Base-by-base conservation (phyloP, 2,113 vertebrate genomes). In the Macquaria australasica region DNA sequence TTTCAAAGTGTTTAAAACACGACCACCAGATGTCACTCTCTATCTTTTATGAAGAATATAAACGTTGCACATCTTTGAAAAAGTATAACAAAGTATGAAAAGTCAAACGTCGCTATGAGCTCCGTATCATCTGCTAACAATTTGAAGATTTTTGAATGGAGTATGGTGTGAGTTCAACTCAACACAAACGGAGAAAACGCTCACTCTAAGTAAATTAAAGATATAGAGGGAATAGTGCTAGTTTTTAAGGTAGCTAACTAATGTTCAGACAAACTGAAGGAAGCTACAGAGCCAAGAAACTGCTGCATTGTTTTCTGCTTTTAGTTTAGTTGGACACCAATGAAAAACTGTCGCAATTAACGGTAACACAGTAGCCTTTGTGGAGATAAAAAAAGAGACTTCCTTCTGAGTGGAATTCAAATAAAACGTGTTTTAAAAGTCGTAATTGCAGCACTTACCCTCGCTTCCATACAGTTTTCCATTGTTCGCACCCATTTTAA, bases 401-500 rank as follows among this genome's bases (percentile, higher is more conserved):
- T n/a, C 5, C 21, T 73, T 83, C 51, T 21, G 6, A 7, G 62
- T 1, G 12, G 43, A 50, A 41, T 31, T 78, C 4, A 70, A 16
- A 81, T 55, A 53, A 70, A 86, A 84, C 11, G 50, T 73, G 77
- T 71, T 55, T 55, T 31, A 6, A 62, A 79, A 39, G 59, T 58
- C 0, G 16, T 62, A 66, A 63, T 73, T 23, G 12, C 21, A 76
- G 21, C 51, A 93, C 98, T 97, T 95, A 99, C 98, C 98, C 95
- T 99, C 98, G 90, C 98, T 99, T 96, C 97, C 98, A 94, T 96
- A 97, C 94, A 96, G 97, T 94, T 98, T 99, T 95, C 97, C 98
- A 97, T 98, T 98, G 97, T 98, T 98, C 90, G 98, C 97, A 90
- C 98, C 98, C 98, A 99, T 99, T 95, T 96, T 95, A 97, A 90